Evolutionary conservation across 2,888 invertebrate species (phyloP).

Genomic region (Nebria brevicollis): DNA sequence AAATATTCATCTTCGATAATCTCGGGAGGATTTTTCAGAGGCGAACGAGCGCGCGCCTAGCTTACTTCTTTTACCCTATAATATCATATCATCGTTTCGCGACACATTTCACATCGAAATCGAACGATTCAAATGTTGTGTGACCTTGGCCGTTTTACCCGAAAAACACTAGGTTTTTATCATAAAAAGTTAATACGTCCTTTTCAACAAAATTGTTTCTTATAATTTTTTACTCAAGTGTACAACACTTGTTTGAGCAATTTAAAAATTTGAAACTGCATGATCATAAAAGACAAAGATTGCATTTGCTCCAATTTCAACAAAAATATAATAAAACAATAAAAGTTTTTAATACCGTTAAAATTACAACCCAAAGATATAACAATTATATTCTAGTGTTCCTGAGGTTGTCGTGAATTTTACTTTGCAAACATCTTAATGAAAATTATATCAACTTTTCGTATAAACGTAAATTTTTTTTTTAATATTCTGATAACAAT

Average conservation of each 20-base stretch:
- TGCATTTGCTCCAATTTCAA: neutral
- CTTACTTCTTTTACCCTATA: neutral
- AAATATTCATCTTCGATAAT: constrained; percentile 41
- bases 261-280: neutral
- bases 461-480: too few relatives aligned
- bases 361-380: neutral
- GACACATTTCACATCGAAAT: neutral
- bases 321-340: neutral
- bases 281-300: neutral
- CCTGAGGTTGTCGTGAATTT: neutral
- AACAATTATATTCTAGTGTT: neutral
- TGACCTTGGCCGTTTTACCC: neutral
- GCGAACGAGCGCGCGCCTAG: constrained; percentile 10
- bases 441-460: neutral
- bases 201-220: too few relatives aligned
- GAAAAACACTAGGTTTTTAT: neutral
- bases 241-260: neutral
- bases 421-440: neutral
- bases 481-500: too few relatives aligned
- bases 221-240: neutral
- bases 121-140: too few relatives aligned
- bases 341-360: neutral
- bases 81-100: neutral
- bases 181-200: too few relatives aligned
- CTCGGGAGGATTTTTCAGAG: constrained; percentile 16